Evolutionary conservation across 2,797 vertebrate species (phyloP), one percentile per base, ranked within the genome.

Genomic region (Atherinosoma microstoma): DNA sequence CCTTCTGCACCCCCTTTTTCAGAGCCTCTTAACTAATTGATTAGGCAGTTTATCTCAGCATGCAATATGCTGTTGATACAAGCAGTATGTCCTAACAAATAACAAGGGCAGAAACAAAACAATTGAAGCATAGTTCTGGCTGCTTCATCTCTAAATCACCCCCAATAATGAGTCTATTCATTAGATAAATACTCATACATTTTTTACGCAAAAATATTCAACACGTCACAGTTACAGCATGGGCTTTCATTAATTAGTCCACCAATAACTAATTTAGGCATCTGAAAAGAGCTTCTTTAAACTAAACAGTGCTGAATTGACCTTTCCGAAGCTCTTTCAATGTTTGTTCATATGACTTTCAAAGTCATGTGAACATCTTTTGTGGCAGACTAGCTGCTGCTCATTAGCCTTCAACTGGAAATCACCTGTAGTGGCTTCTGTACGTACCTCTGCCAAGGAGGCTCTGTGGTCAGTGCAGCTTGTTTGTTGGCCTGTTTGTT

Each of bases 11-110:
- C 6, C 42, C 16, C 42, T 45, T 13, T 34, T 51, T 68, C 13
- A 64, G 36, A 54, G 65, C 49, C 30, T 70, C 32, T 29, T 38
- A 35, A 51, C 7, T 60, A 42, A 67, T 35, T 18, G 2, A 51
- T 81, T 40, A 45, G 58, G n/a, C 27, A 32, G 29, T 49, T 64
- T 49, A 27, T 11, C 32, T 59, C 29, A 18, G 6, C 47, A 13
- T 47, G 66, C 24, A 27, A 36, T 35, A 4, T 72, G 56, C 53
- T 38, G 57, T 36, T 35, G 0, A 51, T 34, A 58, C 34, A 32
- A 51, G 35, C 8, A 29, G 38, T 56, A 10, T 42, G 12, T 20
- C 51, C 34, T 6, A n/a, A n/a, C 30, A 36, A 69, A 70, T 42
- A 16, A 35, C 34, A 53, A 0, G 12, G 11, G n/a, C 47, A 51